phyloP scores from a whole-genome alignment of 2,888 invertebrate species.

The Argynnis bischoffii region DNA sequence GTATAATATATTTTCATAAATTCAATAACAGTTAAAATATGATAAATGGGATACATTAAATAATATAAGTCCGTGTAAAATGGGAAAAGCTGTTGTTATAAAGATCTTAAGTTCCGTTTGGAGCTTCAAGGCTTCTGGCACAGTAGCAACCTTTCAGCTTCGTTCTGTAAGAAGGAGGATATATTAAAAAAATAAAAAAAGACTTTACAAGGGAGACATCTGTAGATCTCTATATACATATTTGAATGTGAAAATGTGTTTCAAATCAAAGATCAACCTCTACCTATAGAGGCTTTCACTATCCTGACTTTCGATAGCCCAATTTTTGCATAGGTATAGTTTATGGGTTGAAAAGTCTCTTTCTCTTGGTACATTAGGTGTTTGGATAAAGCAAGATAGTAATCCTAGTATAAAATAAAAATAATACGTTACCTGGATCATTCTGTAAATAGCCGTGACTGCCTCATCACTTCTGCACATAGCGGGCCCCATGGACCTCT shows the following conservation, averaged over 20 bases:
- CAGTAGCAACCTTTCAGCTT: conserved; percentile 71
- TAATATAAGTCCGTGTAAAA: conserved; percentile 14
- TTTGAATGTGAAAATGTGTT: no score
- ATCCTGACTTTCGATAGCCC: no score
- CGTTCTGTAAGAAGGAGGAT: conserved; percentile 60
- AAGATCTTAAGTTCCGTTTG: conserved; percentile 8
- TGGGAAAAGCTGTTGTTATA: conserved; percentile 23
- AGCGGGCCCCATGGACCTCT: conserved; percentile 58
- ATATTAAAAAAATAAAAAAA: background rate
- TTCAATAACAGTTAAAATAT: conserved; percentile 23
- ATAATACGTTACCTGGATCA: conserved; percentile 60
- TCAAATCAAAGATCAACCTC: no score
- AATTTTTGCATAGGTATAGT: no score
- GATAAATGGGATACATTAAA: conserved; percentile 22
- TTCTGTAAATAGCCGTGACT: conserved; percentile 60
- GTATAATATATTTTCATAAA: conserved; percentile 23
- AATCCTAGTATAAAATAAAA: background rate
- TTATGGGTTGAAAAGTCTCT: no score
- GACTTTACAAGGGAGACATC: no score
- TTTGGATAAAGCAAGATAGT: no score
- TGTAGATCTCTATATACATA: no score
- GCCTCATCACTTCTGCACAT: conserved; percentile 67
- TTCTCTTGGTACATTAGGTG: no score
- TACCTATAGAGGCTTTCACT: no score
- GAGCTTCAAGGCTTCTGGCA: conserved; percentile 66